These are phyloP conservation scores for Chaetura pelagica DNA, from an alignment of 2,113 vertebrate genomes.

Conservation along the genomic window DNA sequence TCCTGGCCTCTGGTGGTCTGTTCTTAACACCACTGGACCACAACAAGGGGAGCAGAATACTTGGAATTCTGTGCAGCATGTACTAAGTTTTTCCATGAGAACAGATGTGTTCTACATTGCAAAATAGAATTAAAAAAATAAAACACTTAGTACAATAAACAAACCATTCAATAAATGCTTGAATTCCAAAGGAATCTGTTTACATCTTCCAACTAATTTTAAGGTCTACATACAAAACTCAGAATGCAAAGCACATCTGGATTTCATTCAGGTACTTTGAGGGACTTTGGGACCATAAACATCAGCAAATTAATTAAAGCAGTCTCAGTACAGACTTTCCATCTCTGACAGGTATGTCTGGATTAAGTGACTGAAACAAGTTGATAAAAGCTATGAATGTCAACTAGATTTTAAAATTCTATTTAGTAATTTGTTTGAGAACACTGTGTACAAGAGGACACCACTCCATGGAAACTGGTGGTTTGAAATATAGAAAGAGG, in stretches of 20 bases:
- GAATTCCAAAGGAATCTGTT: neutral
- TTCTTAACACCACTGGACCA: too few relatives aligned
- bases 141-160: neutral
- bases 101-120: neutral
- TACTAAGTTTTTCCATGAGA: neutral
- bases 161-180: neutral
- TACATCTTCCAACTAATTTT: neutral
- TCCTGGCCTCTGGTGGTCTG: too few relatives aligned
- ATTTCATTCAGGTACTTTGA: constrained; percentile 13
- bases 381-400: neutral
- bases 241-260: neutral
- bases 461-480: neutral
- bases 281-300: neutral
- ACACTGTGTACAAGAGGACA: neutral
- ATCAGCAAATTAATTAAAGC: neutral
- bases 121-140: neutral
- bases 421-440: neutral
- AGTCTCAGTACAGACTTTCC: neutral
- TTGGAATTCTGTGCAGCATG: neutral
- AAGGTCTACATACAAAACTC: neutral
- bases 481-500: neutral
- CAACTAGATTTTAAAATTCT: neutral
- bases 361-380: neutral
- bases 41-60: neutral
- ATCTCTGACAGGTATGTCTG: neutral